Evolutionary conservation across 2,113 vertebrate species (phyloP).

Genomic region (Ameiurus melas): DNA sequence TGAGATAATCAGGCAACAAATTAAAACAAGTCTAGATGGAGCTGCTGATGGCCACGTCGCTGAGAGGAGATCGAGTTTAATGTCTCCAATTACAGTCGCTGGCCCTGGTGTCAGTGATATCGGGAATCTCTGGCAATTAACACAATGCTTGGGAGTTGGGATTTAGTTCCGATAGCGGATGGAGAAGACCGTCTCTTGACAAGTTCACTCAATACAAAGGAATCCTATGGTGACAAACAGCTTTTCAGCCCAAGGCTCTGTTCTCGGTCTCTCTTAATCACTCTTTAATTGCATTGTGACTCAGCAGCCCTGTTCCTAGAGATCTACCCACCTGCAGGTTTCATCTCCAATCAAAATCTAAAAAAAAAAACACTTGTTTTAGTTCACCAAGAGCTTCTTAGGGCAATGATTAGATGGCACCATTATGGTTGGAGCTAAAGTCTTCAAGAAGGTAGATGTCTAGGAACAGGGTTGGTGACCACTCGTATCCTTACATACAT

Average conservation of each 20-base stretch:
- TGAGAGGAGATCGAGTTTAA: constrained; percentile 20
- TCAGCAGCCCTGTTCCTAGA: too few species aligned
- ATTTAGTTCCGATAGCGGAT: background rate
- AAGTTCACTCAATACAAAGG: background rate
- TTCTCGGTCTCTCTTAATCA: background rate
- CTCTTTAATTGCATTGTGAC: background rate
- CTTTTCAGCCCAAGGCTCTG: background rate
- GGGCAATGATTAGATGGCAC: too few species aligned
- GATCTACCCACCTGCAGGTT: too few species aligned
- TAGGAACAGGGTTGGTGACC: too few species aligned
- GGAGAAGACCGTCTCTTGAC: background rate
- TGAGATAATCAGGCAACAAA: background rate
- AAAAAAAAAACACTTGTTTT: too few species aligned
- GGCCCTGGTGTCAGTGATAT: constrained; percentile 51
- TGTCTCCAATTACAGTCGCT: constrained; percentile 41
- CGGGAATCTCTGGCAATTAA: constrained; percentile 47
- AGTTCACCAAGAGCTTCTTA: too few species aligned
- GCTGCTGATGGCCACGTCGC: background rate
- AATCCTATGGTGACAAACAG: background rate
- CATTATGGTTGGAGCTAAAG: too few species aligned
- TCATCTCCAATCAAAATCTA: too few species aligned
- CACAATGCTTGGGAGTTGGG: background rate
- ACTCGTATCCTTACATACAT: too few species aligned
- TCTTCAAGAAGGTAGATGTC: too few species aligned
- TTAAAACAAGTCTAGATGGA: constrained; percentile 27